Conservation (phyloP, 1,140 invertebrate genomes). For the Agrypnia vestita region DNA sequence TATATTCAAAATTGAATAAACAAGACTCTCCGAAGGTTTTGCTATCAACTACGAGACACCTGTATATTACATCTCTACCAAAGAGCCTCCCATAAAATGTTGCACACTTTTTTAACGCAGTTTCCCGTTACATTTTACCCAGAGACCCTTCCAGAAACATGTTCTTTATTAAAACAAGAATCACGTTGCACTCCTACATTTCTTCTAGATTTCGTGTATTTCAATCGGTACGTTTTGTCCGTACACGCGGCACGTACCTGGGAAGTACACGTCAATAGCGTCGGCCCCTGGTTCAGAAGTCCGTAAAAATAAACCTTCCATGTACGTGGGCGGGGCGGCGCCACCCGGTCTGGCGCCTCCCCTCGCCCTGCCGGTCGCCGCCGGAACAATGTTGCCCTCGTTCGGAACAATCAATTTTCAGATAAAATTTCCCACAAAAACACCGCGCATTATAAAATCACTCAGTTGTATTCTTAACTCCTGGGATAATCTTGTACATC, state of each 20-base stretch:
- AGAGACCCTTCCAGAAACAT: too few relatives aligned
- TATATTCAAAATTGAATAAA: too few relatives aligned
- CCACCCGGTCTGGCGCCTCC: not conserved
- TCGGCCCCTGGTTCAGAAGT: not conserved
- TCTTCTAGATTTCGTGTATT: not conserved
- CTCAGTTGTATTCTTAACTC: too few relatives aligned
- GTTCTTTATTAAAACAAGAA: too few relatives aligned
- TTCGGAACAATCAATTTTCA: not conserved
- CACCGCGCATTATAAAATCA: not conserved
- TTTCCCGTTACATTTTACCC: too few relatives aligned
- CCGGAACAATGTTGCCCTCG: not conserved
- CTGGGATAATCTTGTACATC: too few relatives aligned
- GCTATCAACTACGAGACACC: too few relatives aligned
- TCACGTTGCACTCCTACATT: not conserved
- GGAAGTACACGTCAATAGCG: constrained; percentile 2
- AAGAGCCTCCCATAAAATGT: too few relatives aligned
- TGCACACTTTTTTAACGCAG: too few relatives aligned
- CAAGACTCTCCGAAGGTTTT: too few relatives aligned
- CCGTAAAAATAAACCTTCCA: not conserved
- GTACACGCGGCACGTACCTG: not conserved
- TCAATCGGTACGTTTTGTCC: not conserved
- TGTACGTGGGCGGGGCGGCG: not conserved
- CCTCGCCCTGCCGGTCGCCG: not conserved
- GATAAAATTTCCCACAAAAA: not conserved
- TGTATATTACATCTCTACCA: too few relatives aligned